Percentiles rank a stretch among this genome's conserved stretches.
Evolutionary conservation across 2,113 vertebrate genomes (phyloP).

Genomic region (Tenrec ecaudatus): DNA sequence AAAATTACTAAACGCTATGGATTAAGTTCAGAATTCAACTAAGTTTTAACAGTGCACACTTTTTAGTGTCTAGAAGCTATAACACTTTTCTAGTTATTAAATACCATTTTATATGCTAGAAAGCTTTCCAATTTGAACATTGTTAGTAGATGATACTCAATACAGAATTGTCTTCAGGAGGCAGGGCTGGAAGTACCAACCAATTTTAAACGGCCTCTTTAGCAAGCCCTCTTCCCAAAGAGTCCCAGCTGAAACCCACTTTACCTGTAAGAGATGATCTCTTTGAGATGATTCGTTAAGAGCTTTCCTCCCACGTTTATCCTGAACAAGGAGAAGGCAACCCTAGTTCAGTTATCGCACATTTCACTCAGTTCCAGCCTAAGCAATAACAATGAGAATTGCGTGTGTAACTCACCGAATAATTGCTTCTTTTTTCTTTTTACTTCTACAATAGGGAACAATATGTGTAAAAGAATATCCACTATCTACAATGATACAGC

Average conservation of each 20-base stretch:
- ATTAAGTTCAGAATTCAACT: background rate
- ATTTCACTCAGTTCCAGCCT: conserved; percentile 50
- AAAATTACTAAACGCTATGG: background rate
- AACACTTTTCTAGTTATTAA: background rate
- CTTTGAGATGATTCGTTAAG: conserved; percentile 98
- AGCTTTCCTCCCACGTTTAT: conserved; percentile 98
- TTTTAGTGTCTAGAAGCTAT: conserved; percentile 10
- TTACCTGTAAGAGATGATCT: conserved; percentile 99
- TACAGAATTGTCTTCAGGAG: background rate
- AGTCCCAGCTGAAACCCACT: background rate
- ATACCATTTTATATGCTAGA: background rate
- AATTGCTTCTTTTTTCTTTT: conserved; percentile 97
- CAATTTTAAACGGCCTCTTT: conserved; percentile 14
- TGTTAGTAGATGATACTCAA: background rate
- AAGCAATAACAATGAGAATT: conserved; percentile 62
- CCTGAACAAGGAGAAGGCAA: conserved; percentile 84
- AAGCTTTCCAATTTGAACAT: conserved; percentile 29
- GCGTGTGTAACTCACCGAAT: conserved; percentile 89
- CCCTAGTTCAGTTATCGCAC: conserved; percentile 59
- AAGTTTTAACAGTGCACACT: background rate
- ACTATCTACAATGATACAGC: conserved; percentile 96
- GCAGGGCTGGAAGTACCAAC: background rate
- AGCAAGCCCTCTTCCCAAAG: background rate
- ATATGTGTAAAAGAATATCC: conserved; percentile 99
- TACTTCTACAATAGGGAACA: conserved; percentile 95